phyloP scores from a whole-genome alignment of 2,113 vertebrate genomes.

The Cyprinodon variegatus region DNA sequence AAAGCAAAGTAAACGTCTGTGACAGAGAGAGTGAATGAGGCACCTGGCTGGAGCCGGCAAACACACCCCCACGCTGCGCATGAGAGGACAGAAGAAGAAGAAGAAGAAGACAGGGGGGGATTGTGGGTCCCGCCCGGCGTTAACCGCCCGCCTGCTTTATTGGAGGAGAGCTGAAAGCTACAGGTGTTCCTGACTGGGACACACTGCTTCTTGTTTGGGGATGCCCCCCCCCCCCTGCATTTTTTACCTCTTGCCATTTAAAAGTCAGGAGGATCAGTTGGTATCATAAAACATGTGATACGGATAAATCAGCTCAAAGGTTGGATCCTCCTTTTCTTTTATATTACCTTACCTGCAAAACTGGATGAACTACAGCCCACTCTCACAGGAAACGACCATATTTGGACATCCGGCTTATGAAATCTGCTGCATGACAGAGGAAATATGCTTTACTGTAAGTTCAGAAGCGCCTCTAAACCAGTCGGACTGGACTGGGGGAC shows the following conservation, averaged over 20 bases:
- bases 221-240: constrained; percentile 8
- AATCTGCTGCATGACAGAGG: constrained; percentile 30
- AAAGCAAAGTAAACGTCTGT: constrained; percentile 31
- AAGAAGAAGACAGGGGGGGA: constrained; percentile 40
- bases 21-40: constrained; percentile 38
- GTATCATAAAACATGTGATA: too few relatives aligned
- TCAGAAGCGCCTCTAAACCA: constrained; percentile 15
- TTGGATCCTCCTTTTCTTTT: constrained; percentile 1
- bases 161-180: constrained; percentile 16
- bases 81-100: constrained; percentile 36
- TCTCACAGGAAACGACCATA: constrained; percentile 64
- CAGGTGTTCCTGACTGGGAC: constrained; percentile 61
- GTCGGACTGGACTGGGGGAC: background rate
- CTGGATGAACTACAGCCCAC: background rate
- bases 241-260: background rate
- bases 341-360: constrained; percentile 39
- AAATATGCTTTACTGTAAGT: constrained; percentile 64
- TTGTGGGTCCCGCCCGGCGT: constrained; percentile 46
- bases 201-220: constrained; percentile 58
- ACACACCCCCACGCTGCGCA: constrained; percentile 1
- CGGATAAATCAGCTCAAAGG: background rate
- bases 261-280: too few relatives aligned
- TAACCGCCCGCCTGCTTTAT: too few relatives aligned
- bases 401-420: constrained; percentile 50
- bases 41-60: constrained; percentile 43